Conservation (phyloP, 2,888 invertebrate species). For the Meta bourneti region DNA sequence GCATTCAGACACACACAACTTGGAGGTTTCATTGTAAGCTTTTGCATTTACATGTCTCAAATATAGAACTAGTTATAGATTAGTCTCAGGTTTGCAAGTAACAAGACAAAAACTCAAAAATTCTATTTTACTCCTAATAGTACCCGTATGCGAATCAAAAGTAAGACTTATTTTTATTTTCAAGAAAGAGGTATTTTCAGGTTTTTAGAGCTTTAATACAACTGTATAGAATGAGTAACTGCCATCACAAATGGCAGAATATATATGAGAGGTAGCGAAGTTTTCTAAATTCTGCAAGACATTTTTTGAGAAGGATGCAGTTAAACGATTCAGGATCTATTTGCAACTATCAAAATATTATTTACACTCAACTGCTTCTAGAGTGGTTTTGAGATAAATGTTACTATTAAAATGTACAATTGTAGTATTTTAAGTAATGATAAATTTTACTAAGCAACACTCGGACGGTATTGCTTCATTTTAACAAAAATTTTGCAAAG, state of each 20-base stretch:
- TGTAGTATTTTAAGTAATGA: neutral
- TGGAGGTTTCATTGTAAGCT: neutral
- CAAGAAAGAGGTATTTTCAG: conserved; percentile 69
- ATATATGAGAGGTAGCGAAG: conserved; percentile 66
- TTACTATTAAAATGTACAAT: neutral
- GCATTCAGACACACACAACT: too few species aligned
- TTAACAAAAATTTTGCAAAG: too few species aligned
- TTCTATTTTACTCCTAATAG: conserved; percentile 40
- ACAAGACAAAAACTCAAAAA: conserved; percentile 15
- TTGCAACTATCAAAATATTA: too few species aligned
- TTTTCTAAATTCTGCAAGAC: conserved; percentile 55
- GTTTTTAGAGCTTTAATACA: conserved; percentile 57
- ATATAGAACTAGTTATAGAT: neutral
- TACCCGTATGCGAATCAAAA: conserved; percentile 69
- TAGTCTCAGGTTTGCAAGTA: neutral
- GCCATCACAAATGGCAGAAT: conserved; percentile 31
- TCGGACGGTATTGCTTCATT: too few species aligned
- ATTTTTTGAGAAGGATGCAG: conserved; percentile 24
- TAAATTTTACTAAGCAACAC: neutral
- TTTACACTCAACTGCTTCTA: neutral
- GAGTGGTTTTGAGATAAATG: neutral
- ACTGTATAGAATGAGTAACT: conserved; percentile 66
- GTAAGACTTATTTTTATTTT: conserved; percentile 40
- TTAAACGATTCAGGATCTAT: neutral
- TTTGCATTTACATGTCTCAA: neutral